A percentile compares a stretch with the other conserved stretches of the same genome.
Conservation (phyloP, 2,113 vertebrate genomes). For the Sander lucioperca region DNA sequence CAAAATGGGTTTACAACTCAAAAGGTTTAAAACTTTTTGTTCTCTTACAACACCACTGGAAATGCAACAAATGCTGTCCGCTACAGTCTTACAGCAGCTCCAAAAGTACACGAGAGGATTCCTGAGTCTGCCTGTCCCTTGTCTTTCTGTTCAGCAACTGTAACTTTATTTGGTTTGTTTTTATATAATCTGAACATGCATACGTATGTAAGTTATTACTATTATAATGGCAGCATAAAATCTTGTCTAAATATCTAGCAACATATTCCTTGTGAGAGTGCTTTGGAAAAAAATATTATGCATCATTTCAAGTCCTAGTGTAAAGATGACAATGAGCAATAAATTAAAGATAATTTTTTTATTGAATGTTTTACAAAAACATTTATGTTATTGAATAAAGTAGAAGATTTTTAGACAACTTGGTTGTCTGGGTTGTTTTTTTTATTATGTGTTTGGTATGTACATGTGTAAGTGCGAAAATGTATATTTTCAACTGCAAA, state of each 20-base stretch:
- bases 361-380: conserved; percentile 88
- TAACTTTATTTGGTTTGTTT: conserved; percentile 76
- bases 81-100: not conserved
- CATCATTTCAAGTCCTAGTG: conserved; percentile 82
- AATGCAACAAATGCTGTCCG: conserved; percentile 24
- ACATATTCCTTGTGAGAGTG: conserved; percentile 77
- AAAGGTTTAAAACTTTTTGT: not conserved
- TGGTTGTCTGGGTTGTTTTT: conserved; percentile 32
- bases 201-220: conserved; percentile 69
- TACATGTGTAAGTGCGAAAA: not conserved
- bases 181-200: conserved; percentile 75
- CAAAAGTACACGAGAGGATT: conserved; percentile 52
- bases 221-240: conserved; percentile 68
- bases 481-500: not conserved
- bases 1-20: not conserved
- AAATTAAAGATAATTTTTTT: conserved; percentile 86
- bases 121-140: conserved; percentile 61
- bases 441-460: conserved; percentile 8
- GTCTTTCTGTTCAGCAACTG: conserved; percentile 63
- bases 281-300: conserved; percentile 79
- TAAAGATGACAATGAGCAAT: conserved; percentile 84
- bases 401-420: conserved; percentile 85
- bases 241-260: conserved; percentile 77
- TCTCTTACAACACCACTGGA: not conserved
- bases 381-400: conserved; percentile 86